Evolutionary conservation across 53 echinoderm and acorn worm species (phyloP).

Genomic region (Paracentrotus lividus): DNA sequence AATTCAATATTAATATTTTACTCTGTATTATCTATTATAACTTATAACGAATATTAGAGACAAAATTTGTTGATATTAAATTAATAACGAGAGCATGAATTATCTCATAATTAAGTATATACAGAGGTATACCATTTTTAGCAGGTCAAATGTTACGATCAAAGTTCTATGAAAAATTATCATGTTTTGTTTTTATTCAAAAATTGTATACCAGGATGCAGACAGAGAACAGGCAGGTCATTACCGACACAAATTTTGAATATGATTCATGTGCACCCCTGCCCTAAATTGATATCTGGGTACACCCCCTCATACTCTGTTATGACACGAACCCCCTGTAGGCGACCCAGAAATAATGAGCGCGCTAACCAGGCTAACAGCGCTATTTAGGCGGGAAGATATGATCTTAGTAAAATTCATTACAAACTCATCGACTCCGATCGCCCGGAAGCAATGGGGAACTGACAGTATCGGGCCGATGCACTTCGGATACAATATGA

Average conservation of each 20-base stretch:
- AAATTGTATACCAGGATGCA: too few relatives aligned
- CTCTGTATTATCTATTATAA: too few relatives aligned
- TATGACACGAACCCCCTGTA: slow-evolving; percentile 62
- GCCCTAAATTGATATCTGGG: neutral
- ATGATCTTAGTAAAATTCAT: slow-evolving; percentile 68
- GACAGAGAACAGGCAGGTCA: too few relatives aligned
- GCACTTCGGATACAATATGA: neutral
- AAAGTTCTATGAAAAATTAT: too few relatives aligned
- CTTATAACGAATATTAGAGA: too few relatives aligned
- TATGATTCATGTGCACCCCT: neutral
- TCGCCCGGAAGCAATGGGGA: slow-evolving; percentile 5
- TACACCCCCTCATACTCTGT: slow-evolving; percentile 9
- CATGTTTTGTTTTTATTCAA: too few relatives aligned
- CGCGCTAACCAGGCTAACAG: slow-evolving; percentile 66
- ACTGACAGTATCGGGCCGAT: slow-evolving; percentile 57
- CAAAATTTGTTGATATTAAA: too few relatives aligned
- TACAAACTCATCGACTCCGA: slow-evolving; percentile 61
- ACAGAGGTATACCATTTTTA: too few relatives aligned
- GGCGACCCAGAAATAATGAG: slow-evolving; percentile 61
- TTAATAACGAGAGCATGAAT: too few relatives aligned
- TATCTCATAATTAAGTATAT: too few relatives aligned
- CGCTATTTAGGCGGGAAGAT: slow-evolving; percentile 65
- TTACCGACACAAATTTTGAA: neutral
- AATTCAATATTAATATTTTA: too few relatives aligned
- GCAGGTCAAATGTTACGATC: too few relatives aligned